Conservation (phyloP, 2,888 invertebrate genomes). For the Helleia helle region DNA sequence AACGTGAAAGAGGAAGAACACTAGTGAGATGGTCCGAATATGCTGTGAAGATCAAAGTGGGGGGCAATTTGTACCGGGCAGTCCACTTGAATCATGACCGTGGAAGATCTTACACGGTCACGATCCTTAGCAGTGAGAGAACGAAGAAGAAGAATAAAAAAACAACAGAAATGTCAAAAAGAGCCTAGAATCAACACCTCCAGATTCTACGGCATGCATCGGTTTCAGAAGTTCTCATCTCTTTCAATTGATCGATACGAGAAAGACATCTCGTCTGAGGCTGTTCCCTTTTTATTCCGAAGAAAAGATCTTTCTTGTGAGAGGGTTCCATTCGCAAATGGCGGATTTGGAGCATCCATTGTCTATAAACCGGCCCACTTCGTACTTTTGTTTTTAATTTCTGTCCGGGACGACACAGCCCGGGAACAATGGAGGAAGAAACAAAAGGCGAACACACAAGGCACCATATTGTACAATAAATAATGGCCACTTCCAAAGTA, state of each 20-base stretch:
- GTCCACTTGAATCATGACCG: no score
- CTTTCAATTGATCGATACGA: slow-evolving; percentile 4
- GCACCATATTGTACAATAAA: slow-evolving; percentile 3
- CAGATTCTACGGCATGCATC: no score
- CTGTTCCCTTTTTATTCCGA: not conserved
- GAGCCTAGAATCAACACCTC: no score
- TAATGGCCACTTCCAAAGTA: not conserved
- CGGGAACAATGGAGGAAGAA: slow-evolving; percentile 6
- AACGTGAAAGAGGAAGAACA: no score
- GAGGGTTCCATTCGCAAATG: slow-evolving; percentile 23
- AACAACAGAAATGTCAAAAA: no score
- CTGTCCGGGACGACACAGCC: slow-evolving; percentile 1
- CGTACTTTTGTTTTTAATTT: slow-evolving; percentile 14
- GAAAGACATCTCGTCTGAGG: not conserved
- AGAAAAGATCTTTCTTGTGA: slow-evolving; percentile 11
- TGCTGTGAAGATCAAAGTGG: no score
- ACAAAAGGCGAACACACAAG: slow-evolving; percentile 7
- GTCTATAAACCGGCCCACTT: slow-evolving; percentile 22
- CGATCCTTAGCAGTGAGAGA: no score
- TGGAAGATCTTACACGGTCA: no score
- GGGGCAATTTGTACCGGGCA: no score
- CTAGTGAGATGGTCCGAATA: no score
- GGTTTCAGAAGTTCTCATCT: no score
- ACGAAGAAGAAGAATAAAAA: no score
- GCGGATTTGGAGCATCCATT: slow-evolving; percentile 18